Base-by-base conservation (phyloP, 2,888 invertebrate genomes). In the Tipula vernalis region DNA sequence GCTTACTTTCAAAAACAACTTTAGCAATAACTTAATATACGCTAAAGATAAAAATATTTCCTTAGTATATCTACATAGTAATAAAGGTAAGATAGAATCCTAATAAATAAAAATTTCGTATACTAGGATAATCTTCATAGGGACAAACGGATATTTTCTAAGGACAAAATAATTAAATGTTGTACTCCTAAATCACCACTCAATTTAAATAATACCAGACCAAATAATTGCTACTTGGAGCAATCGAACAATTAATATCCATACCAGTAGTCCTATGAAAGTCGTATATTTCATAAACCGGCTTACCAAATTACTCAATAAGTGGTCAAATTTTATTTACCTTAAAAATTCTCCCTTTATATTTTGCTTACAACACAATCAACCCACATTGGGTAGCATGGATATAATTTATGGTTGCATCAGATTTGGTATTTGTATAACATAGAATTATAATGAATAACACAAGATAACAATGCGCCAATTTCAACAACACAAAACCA, bases 1-100 rank as follows among this genome's bases (percentile, higher is more conserved):
- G 84, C 1, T 15, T 84, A 15, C 15, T 84, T 84, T 10, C 84
- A n/a, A 84, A 84, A 84, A 8, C n/a, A n/a, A 15, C n/a, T 39
- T 84, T 84, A n/a, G 84, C 36, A 84, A n/a, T n/a, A n/a, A n/a
- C n/a, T n/a, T 98, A 51, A 94, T 95, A 88, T 98, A 98, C 91
- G 98, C 98, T 0, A 93, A 93, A 87, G 92, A 95, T 87, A 0
- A 28, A 28, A 28, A 28, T 28, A 28, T 28, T 28, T 28, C 28
- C 28, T n/a, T n/a, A n/a, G n/a, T 28, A 28, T 28, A 28, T 28
- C 28, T 28, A 28, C 28, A n/a, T 28, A 28, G 28, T 28, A 28
- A 28, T 28, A 28, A 28, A 28, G 28, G 28, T 28, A 2, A 28
- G 28, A 28, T 28, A 28, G 28, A 28, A 28, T 2, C 28, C 28